Evolutionary conservation across 2,888 invertebrate species (phyloP), one percentile per base, ranked within the genome.

Genomic region (Ypsolopha sequella): DNA sequence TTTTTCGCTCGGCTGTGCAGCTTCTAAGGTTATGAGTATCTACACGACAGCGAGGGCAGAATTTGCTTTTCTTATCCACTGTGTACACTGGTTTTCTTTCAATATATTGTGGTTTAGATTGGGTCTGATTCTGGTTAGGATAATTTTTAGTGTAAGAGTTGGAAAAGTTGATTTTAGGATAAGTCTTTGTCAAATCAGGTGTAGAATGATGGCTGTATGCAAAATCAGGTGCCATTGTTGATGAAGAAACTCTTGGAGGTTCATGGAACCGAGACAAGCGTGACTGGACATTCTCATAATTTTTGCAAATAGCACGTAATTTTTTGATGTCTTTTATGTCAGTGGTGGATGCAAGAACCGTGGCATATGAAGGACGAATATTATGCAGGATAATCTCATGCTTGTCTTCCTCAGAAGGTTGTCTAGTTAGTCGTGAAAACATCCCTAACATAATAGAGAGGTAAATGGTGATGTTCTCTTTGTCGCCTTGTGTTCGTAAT

Each of bases 381-480:
- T 53, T 53, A 9, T 51, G 43, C 6, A 60, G 6, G 0, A 63
- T 1, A 2, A 63, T 60, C 6, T 63, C 60, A 1, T 62, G 24
- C 47, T 61, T 56, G 0, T 57, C 58, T 0, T 54, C 50, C 33
- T 63, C 60, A 0, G 51, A 13, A 9, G 56, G n/a, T 1, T 52
- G 36, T 41, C 55, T 58, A 1, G 2, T 43, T 0, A 62, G 46
- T 0, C 60, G 54, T 0, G 58, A 56, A 41, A 62, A 61, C 55
- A 60, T 52, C 6, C 57, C 58, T 1, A 52, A 35, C 60, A 64
- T 60, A 1, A 61, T 60, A 0, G 62, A 51, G 0, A 61, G 7
- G 24, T 60, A 61, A 8, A 61, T 43, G 34, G 52, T 36, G 7
- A 52, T 52, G 34, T 44, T 52, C 34, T 52, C 52, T 3, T 13